Conservation (phyloP, 1,140 invertebrate genomes). For the Hylaeus volcanicus region DNA sequence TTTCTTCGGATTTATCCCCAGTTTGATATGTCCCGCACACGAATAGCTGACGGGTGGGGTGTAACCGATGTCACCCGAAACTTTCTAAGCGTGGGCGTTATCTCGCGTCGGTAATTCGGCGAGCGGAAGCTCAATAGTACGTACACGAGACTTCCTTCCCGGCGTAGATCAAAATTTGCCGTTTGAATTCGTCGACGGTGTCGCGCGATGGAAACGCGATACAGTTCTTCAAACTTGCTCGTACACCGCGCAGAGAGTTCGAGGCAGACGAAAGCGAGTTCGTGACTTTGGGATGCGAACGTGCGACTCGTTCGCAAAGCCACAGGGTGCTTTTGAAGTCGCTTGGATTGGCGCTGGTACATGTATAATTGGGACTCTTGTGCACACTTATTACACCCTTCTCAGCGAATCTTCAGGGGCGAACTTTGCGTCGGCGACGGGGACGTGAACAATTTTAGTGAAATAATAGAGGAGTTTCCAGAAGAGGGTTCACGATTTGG, state of each 20-base stretch:
- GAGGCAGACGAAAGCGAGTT: conserved; percentile 1
- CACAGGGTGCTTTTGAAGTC: not conserved
- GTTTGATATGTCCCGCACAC: not conserved
- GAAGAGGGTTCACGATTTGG: no score
- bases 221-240: not conserved
- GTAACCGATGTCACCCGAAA: not conserved
- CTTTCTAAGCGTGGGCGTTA: not conserved
- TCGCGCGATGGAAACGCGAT: not conserved
- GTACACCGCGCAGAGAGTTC: not conserved
- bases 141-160: not conserved
- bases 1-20: not conserved
- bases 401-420: no score
- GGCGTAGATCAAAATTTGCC: not conserved
- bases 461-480: no score
- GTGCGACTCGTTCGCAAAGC: not conserved
- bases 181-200: not conserved
- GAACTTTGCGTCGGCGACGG: not conserved
- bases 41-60: not conserved
- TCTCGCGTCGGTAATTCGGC: conserved; percentile 3
- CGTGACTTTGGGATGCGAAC: conserved; percentile 4
- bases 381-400: not conserved
- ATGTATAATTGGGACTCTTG: not conserved
- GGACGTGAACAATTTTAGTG: no score
- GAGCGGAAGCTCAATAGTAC: not conserved
- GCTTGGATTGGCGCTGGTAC: not conserved